A percentile compares a stretch with the other conserved stretches of the same genome.
Evolutionary conservation across 1,140 invertebrate species (phyloP).

Genomic region (Doryteuthis pealeii): DNA sequence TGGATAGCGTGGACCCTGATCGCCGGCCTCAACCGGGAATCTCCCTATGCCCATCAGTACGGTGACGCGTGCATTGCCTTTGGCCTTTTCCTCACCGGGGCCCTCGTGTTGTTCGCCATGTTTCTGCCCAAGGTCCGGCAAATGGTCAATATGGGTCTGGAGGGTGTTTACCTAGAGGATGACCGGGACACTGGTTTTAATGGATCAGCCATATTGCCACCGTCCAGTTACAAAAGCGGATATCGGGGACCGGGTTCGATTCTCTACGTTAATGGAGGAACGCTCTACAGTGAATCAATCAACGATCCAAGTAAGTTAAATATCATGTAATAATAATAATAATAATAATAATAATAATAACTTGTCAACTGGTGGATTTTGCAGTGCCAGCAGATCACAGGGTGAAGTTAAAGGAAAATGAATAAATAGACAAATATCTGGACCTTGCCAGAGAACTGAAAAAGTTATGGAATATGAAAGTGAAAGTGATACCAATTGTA

Average conservation of each 20-base stretch:
- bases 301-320: constrained; percentile 48
- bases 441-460: no score
- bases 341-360: no score
- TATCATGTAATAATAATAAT: no score
- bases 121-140: constrained; percentile 88
- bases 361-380: no score
- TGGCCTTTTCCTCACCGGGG: constrained; percentile 78
- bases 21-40: constrained; percentile 69
- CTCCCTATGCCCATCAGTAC: constrained; percentile 61
- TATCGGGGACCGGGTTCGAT: constrained; percentile 71
- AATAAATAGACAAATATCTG: no score
- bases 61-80: constrained; percentile 83
- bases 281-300: constrained; percentile 45
- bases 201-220: constrained; percentile 45
- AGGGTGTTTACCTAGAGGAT: constrained; percentile 72
- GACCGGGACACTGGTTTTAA: constrained; percentile 70
- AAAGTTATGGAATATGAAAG: no score
- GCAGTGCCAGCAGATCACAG: no score
- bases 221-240: constrained; percentile 46
- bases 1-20: constrained; percentile 81
- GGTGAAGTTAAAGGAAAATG: no score
- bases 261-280: constrained; percentile 62
- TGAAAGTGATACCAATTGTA: no score
- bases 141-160: constrained; percentile 80
- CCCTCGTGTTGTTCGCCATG: constrained; percentile 86